phyloP scores from a whole-genome alignment of 2,888 invertebrate species.

The Agelastica alni region DNA sequence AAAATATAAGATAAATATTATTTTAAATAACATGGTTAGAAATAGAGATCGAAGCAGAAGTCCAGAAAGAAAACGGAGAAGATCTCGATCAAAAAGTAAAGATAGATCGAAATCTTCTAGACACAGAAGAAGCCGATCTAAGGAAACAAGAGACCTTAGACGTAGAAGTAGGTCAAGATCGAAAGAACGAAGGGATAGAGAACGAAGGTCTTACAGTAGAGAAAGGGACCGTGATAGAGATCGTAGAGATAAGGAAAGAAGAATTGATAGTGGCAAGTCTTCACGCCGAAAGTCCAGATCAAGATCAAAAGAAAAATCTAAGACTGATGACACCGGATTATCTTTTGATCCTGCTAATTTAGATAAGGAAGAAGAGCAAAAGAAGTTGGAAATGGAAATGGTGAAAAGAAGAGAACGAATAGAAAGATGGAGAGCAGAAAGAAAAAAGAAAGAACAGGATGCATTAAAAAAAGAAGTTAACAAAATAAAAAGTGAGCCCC shows the following conservation, averaged over 20 bases:
- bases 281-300: slow-evolving; percentile 52
- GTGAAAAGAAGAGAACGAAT: slow-evolving; percentile 93
- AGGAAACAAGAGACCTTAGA: slow-evolving; percentile 64
- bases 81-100: slow-evolving; percentile 46
- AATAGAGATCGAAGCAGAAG: slow-evolving; percentile 49
- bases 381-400: slow-evolving; percentile 91
- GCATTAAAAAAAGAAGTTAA: slow-evolving; percentile 76
- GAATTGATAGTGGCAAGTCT: slow-evolving; percentile 63
- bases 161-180: slow-evolving; percentile 48
- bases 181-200: slow-evolving; percentile 46
- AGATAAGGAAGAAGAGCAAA: slow-evolving; percentile 89
- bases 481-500: slow-evolving; percentile 69
- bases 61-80: slow-evolving; percentile 51
- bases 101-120: slow-evolving; percentile 63
- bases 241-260: slow-evolving; percentile 61
- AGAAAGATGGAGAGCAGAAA: slow-evolving; percentile 93
- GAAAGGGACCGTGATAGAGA: slow-evolving; percentile 47
- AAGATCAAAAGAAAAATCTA: slow-evolving; percentile 56
- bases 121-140: slow-evolving; percentile 69
- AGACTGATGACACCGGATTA: slow-evolving; percentile 62
- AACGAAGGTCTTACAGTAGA: slow-evolving; percentile 46
- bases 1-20: too few relatives aligned
- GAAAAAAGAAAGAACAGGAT: slow-evolving; percentile 85
- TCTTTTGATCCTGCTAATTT: slow-evolving; percentile 75
- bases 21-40: too few relatives aligned